Evolutionary conservation across 2,113 vertebrate genomes (phyloP), one percentile per base, ranked within the genome.

Genomic region (Mirounga angustirostris): DNA sequence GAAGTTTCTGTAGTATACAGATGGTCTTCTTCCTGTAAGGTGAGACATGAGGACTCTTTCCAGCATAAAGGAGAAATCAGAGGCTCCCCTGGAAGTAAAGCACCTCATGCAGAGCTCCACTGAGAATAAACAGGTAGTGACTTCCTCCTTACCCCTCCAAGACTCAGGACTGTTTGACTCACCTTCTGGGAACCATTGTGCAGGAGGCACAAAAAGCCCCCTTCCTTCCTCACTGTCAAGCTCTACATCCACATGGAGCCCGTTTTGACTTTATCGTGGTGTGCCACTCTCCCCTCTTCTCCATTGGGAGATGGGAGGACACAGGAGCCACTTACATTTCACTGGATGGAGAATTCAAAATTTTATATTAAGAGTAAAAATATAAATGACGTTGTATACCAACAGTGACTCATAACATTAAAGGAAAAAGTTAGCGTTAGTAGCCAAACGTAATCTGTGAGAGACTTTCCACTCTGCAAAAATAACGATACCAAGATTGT

Each of bases 401-500:
- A 90, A 28, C 4, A 80, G 5, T 36, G 26, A 82, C 50, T 63
- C 88, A 61, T 86, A 71, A 56, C 2, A 80, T 67, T 33, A 71
- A 43, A 96, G 22, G 52, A 78, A 92, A 87, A 40, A 76, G 16
- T 46, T 43, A 73, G 16, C 56, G 2, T 71, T 30, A 15, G 73
- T 58, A 96, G 16, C 10, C 63, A 46, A 24, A 9, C 36, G 59
- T n/a, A 67, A 22, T 89, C 26, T 65, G 1, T 73, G 84, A 50
- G 43, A 30, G 5, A 86, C 67, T 81, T 97, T 95, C 30, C 7
- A 82, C 19, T 65, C 14, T 52, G 36, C 12, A 89, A n/a, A 97
- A 96, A 71, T n/a, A 91, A 65, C 54, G 28, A 28, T n/a, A 63
- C 30, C 67, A 56, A 81, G 12, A 28, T 65, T 84, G 2, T 43